Evolutionary conservation across 2,888 invertebrate genomes (phyloP).

Genomic region (Plemyria rubiginata): DNA sequence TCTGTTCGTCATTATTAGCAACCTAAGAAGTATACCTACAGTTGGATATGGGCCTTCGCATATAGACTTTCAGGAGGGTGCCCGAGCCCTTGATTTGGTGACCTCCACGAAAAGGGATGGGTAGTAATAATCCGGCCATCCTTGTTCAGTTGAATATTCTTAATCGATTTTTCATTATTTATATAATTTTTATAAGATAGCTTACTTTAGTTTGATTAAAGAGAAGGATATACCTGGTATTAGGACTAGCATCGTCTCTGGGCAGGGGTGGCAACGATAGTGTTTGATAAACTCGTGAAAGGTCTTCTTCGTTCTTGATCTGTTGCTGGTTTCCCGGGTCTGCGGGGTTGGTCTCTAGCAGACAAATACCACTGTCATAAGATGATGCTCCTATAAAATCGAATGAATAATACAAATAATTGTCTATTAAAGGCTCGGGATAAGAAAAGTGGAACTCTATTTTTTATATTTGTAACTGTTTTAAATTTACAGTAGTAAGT

Average conservation of each 20-base stretch:
- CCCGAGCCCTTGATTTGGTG: too few relatives aligned
- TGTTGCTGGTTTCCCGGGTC: slow-evolving; percentile 61
- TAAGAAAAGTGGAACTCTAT: too few relatives aligned
- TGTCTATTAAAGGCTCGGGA: too few relatives aligned
- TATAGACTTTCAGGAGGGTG: too few relatives aligned
- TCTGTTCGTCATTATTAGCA: too few relatives aligned
- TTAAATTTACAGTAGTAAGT: too few relatives aligned
- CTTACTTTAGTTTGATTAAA: not conserved
- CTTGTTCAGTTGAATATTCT: too few relatives aligned
- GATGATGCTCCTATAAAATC: slow-evolving; percentile 58
- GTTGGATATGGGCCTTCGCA: too few relatives aligned
- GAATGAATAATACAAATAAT: slow-evolving; percentile 15
- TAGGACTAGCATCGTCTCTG: slow-evolving; percentile 66
- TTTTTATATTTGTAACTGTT: too few relatives aligned
- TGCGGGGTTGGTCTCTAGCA: slow-evolving; percentile 61
- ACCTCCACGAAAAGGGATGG: too few relatives aligned
- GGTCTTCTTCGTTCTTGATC: slow-evolving; percentile 68
- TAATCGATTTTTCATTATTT: too few relatives aligned
- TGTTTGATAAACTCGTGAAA: slow-evolving; percentile 73
- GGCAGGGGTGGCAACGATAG: slow-evolving; percentile 62
- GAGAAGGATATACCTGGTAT: slow-evolving; percentile 55
- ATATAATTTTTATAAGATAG: not conserved
- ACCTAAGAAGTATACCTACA: too few relatives aligned
- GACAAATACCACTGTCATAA: slow-evolving; percentile 67
- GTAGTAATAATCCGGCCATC: not conserved